A percentile compares a stretch with the other conserved stretches of the same genome.
phyloP scores from a whole-genome alignment of 2,888 invertebrate species.

The Sinhomidia bicolor region DNA sequence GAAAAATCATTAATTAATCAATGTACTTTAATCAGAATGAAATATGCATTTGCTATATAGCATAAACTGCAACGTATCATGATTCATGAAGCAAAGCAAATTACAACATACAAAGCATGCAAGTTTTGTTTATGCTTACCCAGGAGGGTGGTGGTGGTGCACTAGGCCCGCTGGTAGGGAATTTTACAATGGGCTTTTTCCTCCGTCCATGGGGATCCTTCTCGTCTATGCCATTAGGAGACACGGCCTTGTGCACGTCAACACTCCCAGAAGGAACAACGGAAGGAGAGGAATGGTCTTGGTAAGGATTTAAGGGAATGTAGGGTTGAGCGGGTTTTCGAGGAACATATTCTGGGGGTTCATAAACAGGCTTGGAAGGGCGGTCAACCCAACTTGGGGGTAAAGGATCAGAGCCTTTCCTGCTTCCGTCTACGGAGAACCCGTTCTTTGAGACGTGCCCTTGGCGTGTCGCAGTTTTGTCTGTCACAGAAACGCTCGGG shows the following conservation, averaged over 20 bases:
- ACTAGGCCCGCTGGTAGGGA: constrained; percentile 64
- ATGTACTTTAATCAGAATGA: too few relatives aligned
- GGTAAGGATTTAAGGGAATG: constrained; percentile 79
- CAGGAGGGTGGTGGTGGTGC: constrained; percentile 72
- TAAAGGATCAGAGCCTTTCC: constrained; percentile 77
- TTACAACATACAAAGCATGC: too few relatives aligned
- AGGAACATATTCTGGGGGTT: constrained; percentile 80
- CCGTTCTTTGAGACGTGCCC: constrained; percentile 59
- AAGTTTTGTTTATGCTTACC: too few relatives aligned
- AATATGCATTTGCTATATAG: too few relatives aligned
- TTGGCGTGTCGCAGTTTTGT: constrained; percentile 58
- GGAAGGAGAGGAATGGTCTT: constrained; percentile 60
- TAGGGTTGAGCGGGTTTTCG: constrained; percentile 79
- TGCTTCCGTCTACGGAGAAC: constrained; percentile 71
- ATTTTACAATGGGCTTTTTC: constrained; percentile 67
- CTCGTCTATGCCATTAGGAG: constrained; percentile 69
- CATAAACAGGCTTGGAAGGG: constrained; percentile 77
- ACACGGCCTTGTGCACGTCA: constrained; percentile 77
- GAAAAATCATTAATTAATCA: too few relatives aligned
- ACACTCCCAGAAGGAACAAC: constrained; percentile 76
- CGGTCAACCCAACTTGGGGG: constrained; percentile 79
- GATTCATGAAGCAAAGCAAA: too few relatives aligned
- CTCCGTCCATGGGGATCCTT: constrained; percentile 56
- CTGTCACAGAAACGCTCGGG: constrained; percentile 76
- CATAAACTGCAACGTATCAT: too few relatives aligned